Conservation (phyloP, 2,113 vertebrate genomes). For the Uria lomvia region DNA sequence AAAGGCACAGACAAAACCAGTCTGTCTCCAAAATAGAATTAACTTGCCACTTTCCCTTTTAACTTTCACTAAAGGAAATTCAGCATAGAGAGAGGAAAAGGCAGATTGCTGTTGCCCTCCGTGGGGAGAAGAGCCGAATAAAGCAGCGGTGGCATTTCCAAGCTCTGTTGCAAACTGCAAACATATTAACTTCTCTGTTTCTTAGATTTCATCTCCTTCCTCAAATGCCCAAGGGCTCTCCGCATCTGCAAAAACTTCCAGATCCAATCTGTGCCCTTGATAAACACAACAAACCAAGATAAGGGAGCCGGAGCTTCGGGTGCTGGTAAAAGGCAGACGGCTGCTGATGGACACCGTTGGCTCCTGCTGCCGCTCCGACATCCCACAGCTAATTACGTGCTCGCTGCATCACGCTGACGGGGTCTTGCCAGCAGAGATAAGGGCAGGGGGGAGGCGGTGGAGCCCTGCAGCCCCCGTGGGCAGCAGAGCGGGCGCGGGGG, state of each 20-base stretch:
- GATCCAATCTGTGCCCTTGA: neutral
- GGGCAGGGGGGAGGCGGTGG: accelerated
- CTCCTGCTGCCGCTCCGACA: neutral
- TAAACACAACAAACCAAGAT: neutral
- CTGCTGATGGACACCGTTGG: neutral
- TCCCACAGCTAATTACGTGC: neutral
- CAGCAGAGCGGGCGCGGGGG: accelerated
- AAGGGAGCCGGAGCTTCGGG: neutral
- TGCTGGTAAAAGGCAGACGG: neutral
- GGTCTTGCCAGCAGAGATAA: neutral
- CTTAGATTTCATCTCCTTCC: neutral
- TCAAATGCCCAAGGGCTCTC: slow-evolving; percentile 5
- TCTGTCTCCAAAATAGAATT: neutral
- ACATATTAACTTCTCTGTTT: neutral
- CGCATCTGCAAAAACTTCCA: neutral
- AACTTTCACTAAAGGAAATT: slow-evolving; percentile 1
- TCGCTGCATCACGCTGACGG: accelerated
- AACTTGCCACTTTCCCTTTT: neutral
- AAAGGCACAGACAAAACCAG: neutral
- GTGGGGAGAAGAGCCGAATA: neutral
- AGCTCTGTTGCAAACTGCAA: slow-evolving; percentile 3
- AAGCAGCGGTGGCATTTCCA: slow-evolving; percentile 37
- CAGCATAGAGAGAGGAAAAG: neutral
- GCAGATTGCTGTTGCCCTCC: slow-evolving; percentile 9
- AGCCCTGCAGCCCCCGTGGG: neutral